Conservation (phyloP, 1,140 invertebrate species). For the Oryctes rhinoceros region DNA sequence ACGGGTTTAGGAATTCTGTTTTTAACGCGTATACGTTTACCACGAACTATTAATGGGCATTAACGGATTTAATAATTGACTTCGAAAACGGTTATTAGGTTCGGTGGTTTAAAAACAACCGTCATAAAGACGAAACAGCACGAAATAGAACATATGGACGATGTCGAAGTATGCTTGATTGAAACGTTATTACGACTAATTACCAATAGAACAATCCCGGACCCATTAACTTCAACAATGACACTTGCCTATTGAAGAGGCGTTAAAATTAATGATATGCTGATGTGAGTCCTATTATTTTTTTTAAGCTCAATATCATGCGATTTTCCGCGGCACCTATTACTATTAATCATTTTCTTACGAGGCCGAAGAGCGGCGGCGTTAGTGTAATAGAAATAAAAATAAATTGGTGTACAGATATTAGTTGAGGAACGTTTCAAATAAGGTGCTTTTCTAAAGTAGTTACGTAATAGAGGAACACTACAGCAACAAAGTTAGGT, state of each 20-base stretch:
- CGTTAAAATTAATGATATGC: conserved; percentile 40
- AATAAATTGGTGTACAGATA: neutral
- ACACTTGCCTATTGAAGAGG: conserved; percentile 17
- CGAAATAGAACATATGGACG: neutral
- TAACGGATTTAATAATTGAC: conserved; percentile 10
- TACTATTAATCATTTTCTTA: conserved; percentile 30
- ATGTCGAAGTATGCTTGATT: conserved; percentile 28
- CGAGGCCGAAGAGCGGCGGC: neutral
- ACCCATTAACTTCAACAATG: conserved; percentile 43
- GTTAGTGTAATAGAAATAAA: conserved; percentile 4
- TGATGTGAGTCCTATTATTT: conserved; percentile 36
- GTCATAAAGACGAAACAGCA: neutral
- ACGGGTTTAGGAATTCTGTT: neutral
- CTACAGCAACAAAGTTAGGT: neutral
- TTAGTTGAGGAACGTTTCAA: neutral
- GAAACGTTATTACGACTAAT: conserved; percentile 41
- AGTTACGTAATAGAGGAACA: neutral
- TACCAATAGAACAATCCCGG: conserved; percentile 35
- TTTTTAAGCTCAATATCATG: conserved; percentile 33
- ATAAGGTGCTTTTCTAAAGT: conserved; percentile 23
- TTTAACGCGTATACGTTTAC: neutral
- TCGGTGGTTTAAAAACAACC: neutral
- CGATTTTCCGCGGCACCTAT: conserved; percentile 12
- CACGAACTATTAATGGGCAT: neutral
- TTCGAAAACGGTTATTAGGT: conserved; percentile 23